phyloP scores from a whole-genome alignment of 2,888 invertebrate species.

The Rhingia rostrata region DNA sequence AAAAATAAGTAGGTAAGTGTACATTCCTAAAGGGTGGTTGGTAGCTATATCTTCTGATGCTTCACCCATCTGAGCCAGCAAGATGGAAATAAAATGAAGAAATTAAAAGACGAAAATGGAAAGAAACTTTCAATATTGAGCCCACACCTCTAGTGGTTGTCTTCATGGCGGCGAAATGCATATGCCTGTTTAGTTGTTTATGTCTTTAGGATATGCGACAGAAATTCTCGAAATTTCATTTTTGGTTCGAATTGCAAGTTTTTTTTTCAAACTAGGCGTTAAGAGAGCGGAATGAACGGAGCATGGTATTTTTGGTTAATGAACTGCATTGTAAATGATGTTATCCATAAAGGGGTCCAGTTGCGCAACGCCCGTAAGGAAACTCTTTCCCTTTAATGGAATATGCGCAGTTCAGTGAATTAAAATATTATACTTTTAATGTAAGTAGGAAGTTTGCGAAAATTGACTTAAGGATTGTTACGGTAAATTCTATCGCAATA shows the following conservation, averaged over 20 bases:
- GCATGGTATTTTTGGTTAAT: constrained; percentile 33
- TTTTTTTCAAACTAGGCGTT: constrained; percentile 9
- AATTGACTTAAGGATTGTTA: too few relatives aligned
- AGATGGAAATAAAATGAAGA: constrained; percentile 49
- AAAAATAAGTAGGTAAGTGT: constrained; percentile 38
- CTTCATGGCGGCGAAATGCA: constrained; percentile 24
- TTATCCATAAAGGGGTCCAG: too few relatives aligned
- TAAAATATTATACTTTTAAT: too few relatives aligned
- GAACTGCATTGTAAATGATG: constrained; percentile 50
- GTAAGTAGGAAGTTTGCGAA: too few relatives aligned
- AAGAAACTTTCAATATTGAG: constrained; percentile 64
- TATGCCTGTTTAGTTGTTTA: constrained; percentile 30
- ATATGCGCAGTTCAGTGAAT: too few relatives aligned
- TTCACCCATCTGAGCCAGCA: background rate
- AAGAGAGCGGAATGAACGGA: background rate
- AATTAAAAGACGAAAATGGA: constrained; percentile 65
- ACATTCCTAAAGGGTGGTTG: constrained; percentile 43
- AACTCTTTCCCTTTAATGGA: too few relatives aligned
- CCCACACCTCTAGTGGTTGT: constrained; percentile 49
- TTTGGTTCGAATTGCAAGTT: constrained; percentile 30
- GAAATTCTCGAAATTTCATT: constrained; percentile 41
- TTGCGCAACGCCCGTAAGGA: too few relatives aligned
- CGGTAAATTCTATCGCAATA: too few relatives aligned
- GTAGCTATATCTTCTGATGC: constrained; percentile 27
- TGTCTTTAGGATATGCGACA: constrained; percentile 46